phyloP scores from a whole-genome alignment of 2,797 vertebrate genomes.

The Rhinogobio ventralis region DNA sequence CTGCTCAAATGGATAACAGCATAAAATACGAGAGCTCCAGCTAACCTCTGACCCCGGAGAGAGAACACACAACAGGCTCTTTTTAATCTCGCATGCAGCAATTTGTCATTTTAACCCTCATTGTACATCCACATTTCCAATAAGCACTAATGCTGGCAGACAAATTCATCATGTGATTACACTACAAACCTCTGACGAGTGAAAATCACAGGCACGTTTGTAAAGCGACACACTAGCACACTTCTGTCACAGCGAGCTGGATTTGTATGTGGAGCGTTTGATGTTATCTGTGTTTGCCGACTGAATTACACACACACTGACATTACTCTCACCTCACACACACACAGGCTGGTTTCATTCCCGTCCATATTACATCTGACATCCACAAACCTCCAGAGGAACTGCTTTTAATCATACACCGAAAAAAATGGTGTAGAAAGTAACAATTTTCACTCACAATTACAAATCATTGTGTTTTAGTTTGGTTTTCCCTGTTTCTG shows the following conservation, averaged over 20 bases:
- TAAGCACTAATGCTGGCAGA: conserved; percentile 74
- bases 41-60: conserved; percentile 69
- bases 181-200: conserved; percentile 66
- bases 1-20: conserved; percentile 75
- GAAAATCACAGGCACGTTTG: conserved; percentile 64
- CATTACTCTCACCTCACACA: neutral
- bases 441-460: neutral
- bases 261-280: neutral
- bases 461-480: neutral
- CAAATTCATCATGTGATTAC: no score
- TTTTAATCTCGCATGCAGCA: conserved; percentile 74
- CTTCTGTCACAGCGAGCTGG: neutral
- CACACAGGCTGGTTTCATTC: neutral
- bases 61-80: conserved; percentile 60
- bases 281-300: conserved; percentile 1
- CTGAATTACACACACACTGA: conserved; percentile 2
- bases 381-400: neutral
- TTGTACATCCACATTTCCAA: conserved; percentile 78
- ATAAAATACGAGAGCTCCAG: conserved; percentile 67
- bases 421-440: no score
- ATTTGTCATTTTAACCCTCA: conserved; percentile 86
- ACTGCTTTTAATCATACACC: neutral
- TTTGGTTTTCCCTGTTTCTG: neutral
- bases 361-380: neutral
- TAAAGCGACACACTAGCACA: conserved; percentile 35